These are phyloP conservation scores for Atrichornis clamosus DNA, from an alignment of 2,113 vertebrate genomes.

Conservation along the genomic window DNA sequence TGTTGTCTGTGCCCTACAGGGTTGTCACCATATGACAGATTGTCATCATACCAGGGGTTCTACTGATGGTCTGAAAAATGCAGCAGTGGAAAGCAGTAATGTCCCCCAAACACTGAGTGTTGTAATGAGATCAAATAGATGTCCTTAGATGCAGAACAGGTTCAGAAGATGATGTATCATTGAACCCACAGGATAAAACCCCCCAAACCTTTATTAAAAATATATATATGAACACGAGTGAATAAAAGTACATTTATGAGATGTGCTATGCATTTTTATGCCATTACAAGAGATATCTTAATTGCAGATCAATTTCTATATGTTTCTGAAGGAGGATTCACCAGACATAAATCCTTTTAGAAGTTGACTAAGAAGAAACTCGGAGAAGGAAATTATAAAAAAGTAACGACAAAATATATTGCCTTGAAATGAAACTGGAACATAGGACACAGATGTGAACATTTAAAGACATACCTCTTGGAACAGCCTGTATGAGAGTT, in stretches of 20 bases:
- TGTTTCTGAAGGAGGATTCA: not conserved
- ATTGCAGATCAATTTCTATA: not conserved
- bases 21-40: not conserved
- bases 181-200: not conserved
- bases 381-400: not conserved
- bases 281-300: not conserved
- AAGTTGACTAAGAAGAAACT: not conserved
- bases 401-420: not conserved
- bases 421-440: not conserved
- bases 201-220: not conserved
- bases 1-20: not conserved
- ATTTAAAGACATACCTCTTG: not conserved
- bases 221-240: not conserved
- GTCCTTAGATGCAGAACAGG: not conserved
- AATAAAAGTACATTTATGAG: not conserved
- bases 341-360: not conserved
- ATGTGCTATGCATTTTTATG: not conserved
- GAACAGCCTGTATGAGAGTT: not conserved
- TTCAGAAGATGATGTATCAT: not conserved
- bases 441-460: not conserved
- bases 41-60: not conserved
- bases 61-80: not conserved
- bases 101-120: accelerated
- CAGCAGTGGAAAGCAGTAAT: not conserved
- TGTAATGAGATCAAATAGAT: not conserved